phyloP scores from a whole-genome alignment of 2,888 invertebrate genomes.

The Apamea epomidion region DNA sequence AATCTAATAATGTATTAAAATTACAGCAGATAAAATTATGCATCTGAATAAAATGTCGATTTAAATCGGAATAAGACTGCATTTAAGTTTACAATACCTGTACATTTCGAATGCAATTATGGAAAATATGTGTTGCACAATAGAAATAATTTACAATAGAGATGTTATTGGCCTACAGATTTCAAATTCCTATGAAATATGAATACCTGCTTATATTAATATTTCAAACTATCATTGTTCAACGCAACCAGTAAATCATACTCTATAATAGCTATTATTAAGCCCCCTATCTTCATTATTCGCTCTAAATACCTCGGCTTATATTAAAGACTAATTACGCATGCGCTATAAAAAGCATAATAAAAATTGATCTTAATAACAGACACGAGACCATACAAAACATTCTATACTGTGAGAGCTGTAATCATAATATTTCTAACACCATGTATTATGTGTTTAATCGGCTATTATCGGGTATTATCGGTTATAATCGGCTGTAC shows the following conservation, averaged over 20 bases:
- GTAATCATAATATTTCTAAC: conserved; percentile 68
- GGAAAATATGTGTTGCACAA: conserved; percentile 24
- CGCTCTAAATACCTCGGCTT: conserved; percentile 52
- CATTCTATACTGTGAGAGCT: conserved; percentile 54
- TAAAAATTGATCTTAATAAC: conserved; percentile 55
- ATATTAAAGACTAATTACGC: conserved; percentile 48
- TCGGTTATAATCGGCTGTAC: conserved; percentile 66
- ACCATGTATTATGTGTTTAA: conserved; percentile 71
- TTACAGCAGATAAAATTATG: conserved; percentile 28
- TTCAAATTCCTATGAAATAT: conserved; percentile 20
- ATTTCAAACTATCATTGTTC: conserved; percentile 29
- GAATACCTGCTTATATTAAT: conserved; percentile 32
- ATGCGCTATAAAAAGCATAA: conserved; percentile 45
- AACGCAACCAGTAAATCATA: conserved; percentile 42
- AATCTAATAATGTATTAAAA: conserved; percentile 36
- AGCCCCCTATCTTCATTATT: conserved; percentile 46
- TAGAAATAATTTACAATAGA: conserved; percentile 35
- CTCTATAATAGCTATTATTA: conserved; percentile 43
- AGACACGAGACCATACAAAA: conserved; percentile 50
- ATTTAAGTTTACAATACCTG: conserved; percentile 34
- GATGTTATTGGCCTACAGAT: conserved; percentile 15
- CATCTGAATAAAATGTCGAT: conserved; percentile 50
- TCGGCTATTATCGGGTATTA: conserved; percentile 68
- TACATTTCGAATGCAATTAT: conserved; percentile 43
- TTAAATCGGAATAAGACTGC: conserved; percentile 34